These are phyloP conservation scores for Drosophila falleni DNA, from an alignment of 2,888 invertebrate species.

Conservation along the genomic window DNA sequence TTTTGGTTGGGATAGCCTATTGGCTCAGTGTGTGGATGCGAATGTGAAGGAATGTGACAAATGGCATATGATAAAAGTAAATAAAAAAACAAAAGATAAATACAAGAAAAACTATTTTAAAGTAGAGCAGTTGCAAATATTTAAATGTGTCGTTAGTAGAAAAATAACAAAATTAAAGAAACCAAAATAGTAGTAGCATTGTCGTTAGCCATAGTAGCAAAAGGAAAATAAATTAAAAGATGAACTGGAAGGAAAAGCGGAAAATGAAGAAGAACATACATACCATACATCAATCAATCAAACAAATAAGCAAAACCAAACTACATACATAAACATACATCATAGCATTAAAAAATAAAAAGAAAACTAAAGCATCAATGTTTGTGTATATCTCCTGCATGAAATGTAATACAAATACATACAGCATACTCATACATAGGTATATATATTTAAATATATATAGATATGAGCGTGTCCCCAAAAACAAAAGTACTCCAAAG, in stretches of 20 bases:
- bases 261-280: slow-evolving; percentile 53
- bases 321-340: slow-evolving; percentile 53
- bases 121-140: slow-evolving; percentile 80
- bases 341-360: slow-evolving; percentile 50
- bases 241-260: slow-evolving; percentile 16
- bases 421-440: slow-evolving; percentile 61
- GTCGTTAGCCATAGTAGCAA: slow-evolving; percentile 75
- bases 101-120: slow-evolving; percentile 73
- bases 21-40: slow-evolving; percentile 51
- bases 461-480: slow-evolving; percentile 36
- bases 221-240: slow-evolving; percentile 37
- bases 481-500: slow-evolving; percentile 32
- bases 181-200: slow-evolving; percentile 74
- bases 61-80: slow-evolving; percentile 46
- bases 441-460: slow-evolving; percentile 44
- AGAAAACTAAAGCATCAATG: slow-evolving; percentile 64
- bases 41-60: slow-evolving; percentile 44
- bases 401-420: slow-evolving; percentile 58
- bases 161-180: slow-evolving; percentile 41
- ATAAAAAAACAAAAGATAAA: slow-evolving; percentile 27
- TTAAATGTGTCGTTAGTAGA: slow-evolving; percentile 81
- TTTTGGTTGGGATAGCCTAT: slow-evolving; percentile 64
- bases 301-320: slow-evolving; percentile 50
- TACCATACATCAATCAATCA: slow-evolving; percentile 70
- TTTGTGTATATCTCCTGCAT: slow-evolving; percentile 76